Conservation (phyloP, 2,888 invertebrate species). For the Tubulanus polymorphus region DNA sequence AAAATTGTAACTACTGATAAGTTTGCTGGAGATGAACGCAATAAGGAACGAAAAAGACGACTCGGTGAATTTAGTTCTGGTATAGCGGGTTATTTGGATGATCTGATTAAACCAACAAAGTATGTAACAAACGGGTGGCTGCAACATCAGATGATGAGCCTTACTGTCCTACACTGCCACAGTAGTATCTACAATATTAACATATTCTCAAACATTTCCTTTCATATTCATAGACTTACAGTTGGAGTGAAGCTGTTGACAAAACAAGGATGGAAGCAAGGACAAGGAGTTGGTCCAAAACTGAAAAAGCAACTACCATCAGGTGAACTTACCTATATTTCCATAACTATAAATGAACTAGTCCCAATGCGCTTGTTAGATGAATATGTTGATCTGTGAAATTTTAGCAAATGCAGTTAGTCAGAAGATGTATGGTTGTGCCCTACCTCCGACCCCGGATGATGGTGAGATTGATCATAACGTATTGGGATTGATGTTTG, state of each 20-base stretch:
- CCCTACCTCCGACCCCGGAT: slow-evolving; percentile 27
- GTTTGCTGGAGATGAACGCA: slow-evolving; percentile 57
- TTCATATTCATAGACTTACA: slow-evolving; percentile 68
- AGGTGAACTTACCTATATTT: no score
- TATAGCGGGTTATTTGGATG: neutral
- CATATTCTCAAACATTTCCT: neutral
- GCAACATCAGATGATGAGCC: slow-evolving; percentile 16
- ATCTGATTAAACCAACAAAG: no score
- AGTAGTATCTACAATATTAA: no score
- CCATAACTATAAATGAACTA: no score
- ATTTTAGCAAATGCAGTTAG: slow-evolving; percentile 15
- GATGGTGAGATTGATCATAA: slow-evolving; percentile 23
- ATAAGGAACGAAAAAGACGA: no score
- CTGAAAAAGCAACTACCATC: slow-evolving; percentile 29
- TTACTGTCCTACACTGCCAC: no score
- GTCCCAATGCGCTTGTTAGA: no score
- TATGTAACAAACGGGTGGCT: no score
- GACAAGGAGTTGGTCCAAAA: slow-evolving; percentile 75
- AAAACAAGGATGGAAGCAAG: slow-evolving; percentile 89
- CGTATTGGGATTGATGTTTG: slow-evolving; percentile 38
- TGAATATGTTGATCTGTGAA: no score
- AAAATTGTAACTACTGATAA: slow-evolving; percentile 75
- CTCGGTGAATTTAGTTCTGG: neutral
- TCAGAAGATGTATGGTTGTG: slow-evolving; percentile 42
- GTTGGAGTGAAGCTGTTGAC: slow-evolving; percentile 80